Percentiles rank a stretch among this genome's conserved stretches.
Conservation (phyloP, 2,797 vertebrate genomes). For the Tenualosa ilisha region DNA sequence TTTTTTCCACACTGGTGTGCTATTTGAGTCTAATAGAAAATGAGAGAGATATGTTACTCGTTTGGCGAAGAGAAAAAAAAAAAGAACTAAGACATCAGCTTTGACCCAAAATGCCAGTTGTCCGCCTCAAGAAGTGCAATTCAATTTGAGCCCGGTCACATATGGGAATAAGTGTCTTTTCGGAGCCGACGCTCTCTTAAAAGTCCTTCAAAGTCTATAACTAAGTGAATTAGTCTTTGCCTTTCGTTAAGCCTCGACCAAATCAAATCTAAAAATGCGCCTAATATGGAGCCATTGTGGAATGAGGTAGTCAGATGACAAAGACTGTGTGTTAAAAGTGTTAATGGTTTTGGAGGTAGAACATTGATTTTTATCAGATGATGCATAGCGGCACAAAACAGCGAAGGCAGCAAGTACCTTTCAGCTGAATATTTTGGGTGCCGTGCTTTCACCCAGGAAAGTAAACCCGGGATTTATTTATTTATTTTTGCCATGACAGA, state of each 20-base stretch:
- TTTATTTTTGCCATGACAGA: neutral
- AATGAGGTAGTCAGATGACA: neutral
- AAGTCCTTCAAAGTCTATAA: conserved; percentile 19
- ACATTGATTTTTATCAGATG: conserved; percentile 16
- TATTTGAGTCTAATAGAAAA: neutral
- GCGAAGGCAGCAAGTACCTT: neutral
- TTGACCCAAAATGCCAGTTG: conserved; percentile 23
- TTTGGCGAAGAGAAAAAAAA: neutral
- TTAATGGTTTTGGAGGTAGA: neutral
- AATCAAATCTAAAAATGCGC: neutral
- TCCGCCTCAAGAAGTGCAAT: neutral
- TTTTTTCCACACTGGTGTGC: neutral
- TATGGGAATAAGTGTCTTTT: conserved; percentile 11
- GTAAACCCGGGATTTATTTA: neutral
- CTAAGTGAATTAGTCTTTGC: conserved; percentile 18
- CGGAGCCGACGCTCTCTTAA: neutral
- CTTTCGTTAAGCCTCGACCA: neutral
- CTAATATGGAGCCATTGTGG: neutral
- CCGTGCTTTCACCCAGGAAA: neutral
- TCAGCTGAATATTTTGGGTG: neutral
- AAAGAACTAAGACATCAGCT: neutral
- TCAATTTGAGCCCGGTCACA: conserved; percentile 15
- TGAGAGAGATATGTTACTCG: neutral
- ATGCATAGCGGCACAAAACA: neutral
- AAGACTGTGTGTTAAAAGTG: neutral